Percentiles rank a stretch among this genome's conserved stretches.
These are phyloP conservation scores for Pachypsylla venusta DNA, from an alignment of 1,140 invertebrate species.

Conservation along the genomic window DNA sequence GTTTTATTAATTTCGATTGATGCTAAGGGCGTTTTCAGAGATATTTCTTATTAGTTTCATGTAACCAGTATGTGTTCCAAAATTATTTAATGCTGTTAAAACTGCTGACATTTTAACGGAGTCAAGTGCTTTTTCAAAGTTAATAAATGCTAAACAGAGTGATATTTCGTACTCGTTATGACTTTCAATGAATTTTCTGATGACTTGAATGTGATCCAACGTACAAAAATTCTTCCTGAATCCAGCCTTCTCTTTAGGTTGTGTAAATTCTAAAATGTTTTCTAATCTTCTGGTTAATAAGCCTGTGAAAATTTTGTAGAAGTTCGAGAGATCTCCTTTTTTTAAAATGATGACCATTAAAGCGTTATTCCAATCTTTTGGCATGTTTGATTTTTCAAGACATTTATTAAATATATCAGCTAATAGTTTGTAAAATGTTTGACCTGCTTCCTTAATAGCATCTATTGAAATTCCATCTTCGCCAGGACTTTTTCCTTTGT, in stretches of 20 bases:
- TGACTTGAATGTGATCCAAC: no score
- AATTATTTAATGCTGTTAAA: no score
- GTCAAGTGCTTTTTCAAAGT: no score
- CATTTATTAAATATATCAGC: constrained; percentile 12
- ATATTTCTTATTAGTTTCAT: no score
- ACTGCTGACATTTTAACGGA: no score
- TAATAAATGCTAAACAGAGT: background rate
- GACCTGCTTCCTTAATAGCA: background rate
- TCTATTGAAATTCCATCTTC: constrained; percentile 11
- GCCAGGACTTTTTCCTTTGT: constrained; percentile 7
- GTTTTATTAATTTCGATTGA: no score
- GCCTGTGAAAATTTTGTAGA: constrained; percentile 24
- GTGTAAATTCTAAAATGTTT: constrained; percentile 23
- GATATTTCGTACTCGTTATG: constrained; percentile 10
- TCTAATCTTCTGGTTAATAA: constrained; percentile 22
- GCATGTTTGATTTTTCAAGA: no score
- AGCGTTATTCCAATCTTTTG: constrained; percentile 22
- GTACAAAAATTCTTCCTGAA: no score
- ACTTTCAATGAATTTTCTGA: constrained; percentile 13
- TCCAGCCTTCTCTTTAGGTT: constrained; percentile 28
- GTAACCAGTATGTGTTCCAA: no score
- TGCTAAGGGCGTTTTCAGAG: no score
- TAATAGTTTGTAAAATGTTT: background rate
- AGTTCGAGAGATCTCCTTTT: constrained; percentile 23
- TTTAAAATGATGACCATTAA: constrained; percentile 26